These are phyloP conservation scores for Calyptommatus sinebrachiatus DNA, from an alignment of 2,113 vertebrate genomes.

Conservation along the genomic window DNA sequence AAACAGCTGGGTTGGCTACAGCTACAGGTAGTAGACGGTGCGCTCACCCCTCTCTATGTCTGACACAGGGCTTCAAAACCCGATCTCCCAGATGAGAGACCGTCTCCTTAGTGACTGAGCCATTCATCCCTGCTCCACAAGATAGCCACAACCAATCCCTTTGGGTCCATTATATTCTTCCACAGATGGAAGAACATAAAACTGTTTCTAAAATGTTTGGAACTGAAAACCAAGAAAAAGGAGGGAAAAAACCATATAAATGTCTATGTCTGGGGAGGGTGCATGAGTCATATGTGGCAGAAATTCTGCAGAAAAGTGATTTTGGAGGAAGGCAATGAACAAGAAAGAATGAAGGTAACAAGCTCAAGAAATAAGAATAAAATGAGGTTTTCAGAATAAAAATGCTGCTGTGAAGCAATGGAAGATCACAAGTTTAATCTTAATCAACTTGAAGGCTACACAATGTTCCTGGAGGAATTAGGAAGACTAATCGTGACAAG, in stretches of 20 bases:
- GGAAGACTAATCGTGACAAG: conserved; percentile 26
- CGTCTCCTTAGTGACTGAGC: no score
- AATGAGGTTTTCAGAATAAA: conserved; percentile 14
- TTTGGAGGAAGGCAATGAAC: conserved; percentile 49
- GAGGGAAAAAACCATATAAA: conserved; percentile 31
- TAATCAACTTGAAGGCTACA: conserved; percentile 30
- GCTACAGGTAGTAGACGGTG: no score
- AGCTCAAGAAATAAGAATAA: conserved; percentile 35
- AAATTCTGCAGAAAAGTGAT: conserved; percentile 41
- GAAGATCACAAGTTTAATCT: conserved; percentile 37
- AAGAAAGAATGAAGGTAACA: conserved; percentile 6
- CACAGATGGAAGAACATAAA: not conserved
- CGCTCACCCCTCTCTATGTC: no score
- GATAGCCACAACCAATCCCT: conserved; percentile 27
- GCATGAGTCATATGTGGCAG: conserved; percentile 36
- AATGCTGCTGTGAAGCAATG: conserved; percentile 29
- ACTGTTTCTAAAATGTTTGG: conserved; percentile 12
- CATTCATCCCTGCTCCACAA: no score
- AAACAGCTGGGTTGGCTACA: no score
- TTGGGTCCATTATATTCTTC: conserved; percentile 20
- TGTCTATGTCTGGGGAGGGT: not conserved
- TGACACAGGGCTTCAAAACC: no score
- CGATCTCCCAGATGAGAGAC: no score
- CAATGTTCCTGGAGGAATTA: conserved; percentile 36
- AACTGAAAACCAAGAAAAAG: conserved; percentile 31